A percentile compares a stretch with the other conserved stretches of the same genome.
phyloP scores from a whole-genome alignment of 2,888 invertebrate genomes.

The Eristalinus aeneus region DNA sequence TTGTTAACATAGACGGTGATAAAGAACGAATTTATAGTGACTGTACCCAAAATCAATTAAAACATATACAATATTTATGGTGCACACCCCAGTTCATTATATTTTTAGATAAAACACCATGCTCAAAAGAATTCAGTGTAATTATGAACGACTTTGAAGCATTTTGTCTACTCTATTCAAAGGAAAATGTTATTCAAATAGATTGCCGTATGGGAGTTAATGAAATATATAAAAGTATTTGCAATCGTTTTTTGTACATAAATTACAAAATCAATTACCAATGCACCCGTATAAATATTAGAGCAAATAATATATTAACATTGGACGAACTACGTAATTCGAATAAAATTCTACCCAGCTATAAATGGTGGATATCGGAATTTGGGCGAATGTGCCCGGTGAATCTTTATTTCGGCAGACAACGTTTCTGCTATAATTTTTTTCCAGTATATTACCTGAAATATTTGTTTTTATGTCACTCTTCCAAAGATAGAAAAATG shows the following conservation, averaged over 20 bases:
- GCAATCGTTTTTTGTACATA: conserved; percentile 35
- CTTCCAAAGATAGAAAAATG: conserved; percentile 81
- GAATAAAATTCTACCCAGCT: conserved; percentile 15
- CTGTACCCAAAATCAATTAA: conserved; percentile 26
- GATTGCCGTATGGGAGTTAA: conserved; percentile 30
- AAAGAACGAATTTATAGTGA: neutral
- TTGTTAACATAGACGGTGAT: neutral
- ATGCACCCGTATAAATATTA: neutral
- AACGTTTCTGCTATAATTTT: conserved; percentile 82
- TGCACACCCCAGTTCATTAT: conserved; percentile 26
- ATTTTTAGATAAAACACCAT: conserved; percentile 15
- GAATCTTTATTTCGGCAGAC: conserved; percentile 82
- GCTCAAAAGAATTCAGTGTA: neutral
- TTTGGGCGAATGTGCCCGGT: conserved; percentile 82
- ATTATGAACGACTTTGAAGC: conserved; percentile 20
- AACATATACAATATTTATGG: conserved; percentile 21
- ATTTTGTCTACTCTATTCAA: conserved; percentile 19
- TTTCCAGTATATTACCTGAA: conserved; percentile 84
- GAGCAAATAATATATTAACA: neutral
- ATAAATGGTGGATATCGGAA: conserved; percentile 41
- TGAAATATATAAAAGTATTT: neutral
- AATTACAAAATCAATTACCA: conserved; percentile 48
- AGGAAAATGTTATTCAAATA: conserved; percentile 34
- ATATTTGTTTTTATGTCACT: conserved; percentile 83
- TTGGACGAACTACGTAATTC: conserved; percentile 71